phyloP scores from a whole-genome alignment of 2,888 invertebrate genomes.

The Drosophila lacicola region DNA sequence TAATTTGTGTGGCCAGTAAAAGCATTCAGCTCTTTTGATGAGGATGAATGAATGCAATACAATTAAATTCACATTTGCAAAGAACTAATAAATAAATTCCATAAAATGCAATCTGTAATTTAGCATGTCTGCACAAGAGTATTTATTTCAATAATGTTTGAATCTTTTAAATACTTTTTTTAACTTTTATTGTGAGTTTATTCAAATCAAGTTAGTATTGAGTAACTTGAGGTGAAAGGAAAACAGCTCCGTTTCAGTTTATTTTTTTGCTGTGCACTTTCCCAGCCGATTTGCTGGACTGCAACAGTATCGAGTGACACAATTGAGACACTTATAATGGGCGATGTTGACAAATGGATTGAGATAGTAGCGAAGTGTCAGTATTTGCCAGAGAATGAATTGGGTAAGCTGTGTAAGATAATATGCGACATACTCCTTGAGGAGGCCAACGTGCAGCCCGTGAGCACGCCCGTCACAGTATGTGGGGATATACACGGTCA shows the following conservation, averaged over 20 bases:
- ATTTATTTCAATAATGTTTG: not conserved
- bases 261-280: not conserved
- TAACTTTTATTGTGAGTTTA: not conserved
- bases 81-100: too few relatives aligned
- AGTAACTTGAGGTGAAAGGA: not conserved
- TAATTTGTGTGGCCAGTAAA: too few relatives aligned
- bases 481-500: constrained; percentile 99
- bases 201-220: constrained; percentile 2
- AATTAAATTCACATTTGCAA: too few relatives aligned
- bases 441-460: constrained; percentile 98
- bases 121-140: not conserved
- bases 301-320: not conserved
- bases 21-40: too few relatives aligned
- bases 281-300: not conserved
- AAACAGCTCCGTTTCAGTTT: not conserved
- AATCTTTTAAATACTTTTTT: not conserved
- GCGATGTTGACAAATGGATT: constrained; percentile 96
- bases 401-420: constrained; percentile 97
- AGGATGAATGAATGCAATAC: too few relatives aligned
- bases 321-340: constrained; percentile 85
- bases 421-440: constrained; percentile 96
- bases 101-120: too few relatives aligned
- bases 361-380: constrained; percentile 97
- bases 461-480: constrained; percentile 98
- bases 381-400: constrained; percentile 98